Evolutionary conservation across 2,888 invertebrate species (phyloP), one percentile per base, ranked within the genome.

Genomic region (Odontomyia ornata): DNA sequence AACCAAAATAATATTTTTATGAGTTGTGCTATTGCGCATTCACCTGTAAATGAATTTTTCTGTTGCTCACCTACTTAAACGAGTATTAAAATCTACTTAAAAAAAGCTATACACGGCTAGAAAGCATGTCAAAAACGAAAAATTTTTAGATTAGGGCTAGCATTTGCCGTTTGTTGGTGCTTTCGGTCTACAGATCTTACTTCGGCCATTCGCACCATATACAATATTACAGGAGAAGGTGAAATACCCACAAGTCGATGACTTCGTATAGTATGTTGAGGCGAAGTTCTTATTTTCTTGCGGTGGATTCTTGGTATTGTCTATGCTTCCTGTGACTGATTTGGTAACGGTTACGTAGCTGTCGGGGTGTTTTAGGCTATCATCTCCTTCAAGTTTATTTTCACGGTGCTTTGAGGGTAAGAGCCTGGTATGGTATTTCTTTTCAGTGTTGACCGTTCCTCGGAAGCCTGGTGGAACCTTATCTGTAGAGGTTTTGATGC

Each of bases 231-330:
- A 95, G 0, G 93, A 92, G 84, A 95, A 95, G 0, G 95, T 94
- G 81, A 95, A 95, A 83, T 94, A 94, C 9, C 95, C 95, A 84
- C 95, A 95, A 1, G 93, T 94, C 1, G 95, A 95, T 9, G 94
- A 93, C 85, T 95, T 95, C 0, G 95, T 94, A 82, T 93, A 95
- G 86, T 94, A 95, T 0, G 93, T 92, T 80, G 93, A 93, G 1
- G 93, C 91, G 83, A 91, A 92, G 85, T 92, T 92, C 83, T 93
- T 92, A 78, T 92, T 91, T 77, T 91, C 90, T 82, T 87, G 86
- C 43, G 87, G 86, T 28, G 91, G 89, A 81, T 89, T 90, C 83
- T 89, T 89, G 60, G 88, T 89, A 76, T 88, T 88, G 80, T 91
- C 91, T 80, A 93, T 87, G 81, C 91, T 91, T 5, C 94, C 93